These are phyloP conservation scores for Chaetogeoica ovagalla DNA, from an alignment of 2,888 invertebrate species.

Conservation along the genomic window DNA sequence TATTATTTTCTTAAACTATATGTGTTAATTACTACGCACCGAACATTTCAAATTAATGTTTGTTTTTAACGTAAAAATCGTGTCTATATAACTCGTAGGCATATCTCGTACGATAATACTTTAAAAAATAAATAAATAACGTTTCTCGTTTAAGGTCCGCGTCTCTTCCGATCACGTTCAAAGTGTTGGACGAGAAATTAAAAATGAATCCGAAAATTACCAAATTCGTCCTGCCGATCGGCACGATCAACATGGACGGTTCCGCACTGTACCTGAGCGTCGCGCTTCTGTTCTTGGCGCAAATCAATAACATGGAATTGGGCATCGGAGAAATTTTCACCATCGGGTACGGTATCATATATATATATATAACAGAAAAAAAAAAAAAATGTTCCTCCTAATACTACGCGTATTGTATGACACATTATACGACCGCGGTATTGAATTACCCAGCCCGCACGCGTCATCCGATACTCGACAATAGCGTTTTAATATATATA, in stretches of 20 bases:
- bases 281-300: conserved; percentile 83
- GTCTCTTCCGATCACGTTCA: conserved; percentile 84
- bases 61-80: too few relatives aligned
- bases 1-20: too few relatives aligned
- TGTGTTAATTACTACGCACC: too few relatives aligned
- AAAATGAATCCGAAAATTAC: conserved; percentile 80
- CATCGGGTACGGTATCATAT: conserved; percentile 70
- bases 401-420: too few relatives aligned
- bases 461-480: not conserved
- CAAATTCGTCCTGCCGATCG: conserved; percentile 85
- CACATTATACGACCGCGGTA: not conserved
- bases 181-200: conserved; percentile 81
- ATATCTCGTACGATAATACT: too few relatives aligned
- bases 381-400: too few relatives aligned
- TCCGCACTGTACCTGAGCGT: conserved; percentile 86
- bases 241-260: conserved; percentile 92
- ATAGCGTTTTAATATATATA: too few relatives aligned
- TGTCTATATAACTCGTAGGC: too few relatives aligned
- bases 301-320: conserved; percentile 80
- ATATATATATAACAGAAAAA: too few relatives aligned
- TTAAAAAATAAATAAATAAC: not conserved
- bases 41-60: too few relatives aligned
- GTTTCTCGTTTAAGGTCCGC: conserved; percentile 69
- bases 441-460: not conserved
- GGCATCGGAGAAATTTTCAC: conserved; percentile 83